phyloP scores from a whole-genome alignment of 2,888 invertebrate genomes.

The Cryptophagus acutangulus region DNA sequence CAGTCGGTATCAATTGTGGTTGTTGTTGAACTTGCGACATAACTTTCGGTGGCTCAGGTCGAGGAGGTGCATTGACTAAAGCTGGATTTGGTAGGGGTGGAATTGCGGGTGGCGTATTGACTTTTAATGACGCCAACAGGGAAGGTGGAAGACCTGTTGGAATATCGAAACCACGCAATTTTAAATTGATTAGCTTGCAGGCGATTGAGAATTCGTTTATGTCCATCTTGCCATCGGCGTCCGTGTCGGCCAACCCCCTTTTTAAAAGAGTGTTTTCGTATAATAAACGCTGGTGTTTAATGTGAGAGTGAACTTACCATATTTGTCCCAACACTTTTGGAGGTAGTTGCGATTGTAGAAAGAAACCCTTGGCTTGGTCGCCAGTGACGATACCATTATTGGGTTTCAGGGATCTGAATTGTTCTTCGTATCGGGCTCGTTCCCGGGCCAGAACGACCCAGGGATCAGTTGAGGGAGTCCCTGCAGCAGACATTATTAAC shows the following conservation, averaged over 20 bases:
- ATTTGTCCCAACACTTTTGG: slow-evolving; percentile 88
- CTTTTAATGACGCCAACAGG: slow-evolving; percentile 62
- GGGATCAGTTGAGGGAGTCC: slow-evolving; percentile 59
- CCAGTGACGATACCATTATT: slow-evolving; percentile 84
- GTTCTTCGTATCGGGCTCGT: slow-evolving; percentile 81
- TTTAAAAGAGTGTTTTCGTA: slow-evolving; percentile 3
- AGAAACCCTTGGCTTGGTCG: slow-evolving; percentile 88
- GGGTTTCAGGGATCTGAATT: slow-evolving; percentile 85
- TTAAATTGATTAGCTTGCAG: slow-evolving; percentile 89
- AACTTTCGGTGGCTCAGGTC: slow-evolving; percentile 42
- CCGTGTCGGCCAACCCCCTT: slow-evolving; percentile 88
- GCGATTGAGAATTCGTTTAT: slow-evolving; percentile 96
- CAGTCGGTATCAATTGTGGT: slow-evolving; percentile 15
- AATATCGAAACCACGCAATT: slow-evolving; percentile 85
- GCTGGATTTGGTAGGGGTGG: slow-evolving; percentile 40
- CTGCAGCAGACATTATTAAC: slow-evolving; percentile 43
- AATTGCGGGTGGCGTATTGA: slow-evolving; percentile 43
- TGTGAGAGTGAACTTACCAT: slow-evolving; percentile 66
- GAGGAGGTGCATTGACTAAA: slow-evolving; percentile 41
- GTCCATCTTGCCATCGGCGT: slow-evolving; percentile 95
- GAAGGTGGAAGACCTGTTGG: slow-evolving; percentile 81
- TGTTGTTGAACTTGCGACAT: slow-evolving; percentile 42
- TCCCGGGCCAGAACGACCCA: slow-evolving; percentile 88
- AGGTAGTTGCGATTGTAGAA: slow-evolving; percentile 85
- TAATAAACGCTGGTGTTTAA: too few relatives aligned